These are phyloP conservation scores for Papilio glaucus DNA, from an alignment of 1,140 invertebrate genomes.

Conservation along the genomic window DNA sequence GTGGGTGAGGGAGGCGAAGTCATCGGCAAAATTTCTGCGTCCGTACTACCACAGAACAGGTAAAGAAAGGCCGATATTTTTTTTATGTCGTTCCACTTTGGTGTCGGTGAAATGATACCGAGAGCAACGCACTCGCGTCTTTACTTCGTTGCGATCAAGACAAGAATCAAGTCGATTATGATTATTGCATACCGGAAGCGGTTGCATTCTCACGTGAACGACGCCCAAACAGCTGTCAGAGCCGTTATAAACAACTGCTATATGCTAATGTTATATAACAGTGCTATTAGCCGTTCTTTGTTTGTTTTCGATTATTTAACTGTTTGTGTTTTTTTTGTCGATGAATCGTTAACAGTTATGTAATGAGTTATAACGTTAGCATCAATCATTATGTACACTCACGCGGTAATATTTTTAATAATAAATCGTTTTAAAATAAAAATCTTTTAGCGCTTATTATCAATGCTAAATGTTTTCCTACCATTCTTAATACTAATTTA, in stretches of 20 bases:
- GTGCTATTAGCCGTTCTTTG: constrained; percentile 13
- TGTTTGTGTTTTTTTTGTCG: not conserved
- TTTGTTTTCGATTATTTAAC: not conserved
- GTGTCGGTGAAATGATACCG: not conserved
- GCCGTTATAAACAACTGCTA: constrained; percentile 7
- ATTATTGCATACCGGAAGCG: constrained; percentile 22
- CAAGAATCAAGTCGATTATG: constrained; percentile 20
- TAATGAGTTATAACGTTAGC: not conserved
- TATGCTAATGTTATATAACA: constrained; percentile 27
- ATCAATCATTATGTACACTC: constrained; percentile 4
- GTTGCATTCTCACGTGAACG: constrained; percentile 19
- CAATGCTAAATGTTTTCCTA: not conserved
- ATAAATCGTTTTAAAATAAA: not conserved
- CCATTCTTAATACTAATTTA: not conserved
- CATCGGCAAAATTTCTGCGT: too few species aligned
- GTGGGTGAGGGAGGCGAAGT: too few species aligned
- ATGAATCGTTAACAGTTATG: constrained; percentile 11
- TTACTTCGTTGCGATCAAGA: not conserved
- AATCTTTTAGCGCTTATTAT: not conserved
- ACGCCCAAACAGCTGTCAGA: constrained; percentile 10
- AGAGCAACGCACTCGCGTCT: not conserved
- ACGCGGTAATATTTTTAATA: not conserved
- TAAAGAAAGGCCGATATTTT: not conserved
- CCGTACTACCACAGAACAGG: too few species aligned
- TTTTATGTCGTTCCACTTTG: constrained; percentile 12